Conservation (phyloP, 30 jellyfish, hydroid and myxozoan genomes). For the Phacellophora camtschatica region DNA sequence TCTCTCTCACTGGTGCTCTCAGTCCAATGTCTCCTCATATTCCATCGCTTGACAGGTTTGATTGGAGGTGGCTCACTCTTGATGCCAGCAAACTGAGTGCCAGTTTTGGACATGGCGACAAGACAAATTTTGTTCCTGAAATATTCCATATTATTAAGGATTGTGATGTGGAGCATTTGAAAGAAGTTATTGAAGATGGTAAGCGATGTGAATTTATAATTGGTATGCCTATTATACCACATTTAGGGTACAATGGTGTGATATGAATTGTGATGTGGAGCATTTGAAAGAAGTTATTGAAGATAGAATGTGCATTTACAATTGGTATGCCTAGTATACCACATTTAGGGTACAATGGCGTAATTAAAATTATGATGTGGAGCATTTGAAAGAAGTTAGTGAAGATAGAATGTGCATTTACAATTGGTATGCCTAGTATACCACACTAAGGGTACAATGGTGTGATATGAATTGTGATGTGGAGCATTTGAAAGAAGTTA, state of each 20-base stretch:
- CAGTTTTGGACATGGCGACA: constrained; percentile 93
- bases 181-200: constrained; percentile 58
- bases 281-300: constrained; percentile 55
- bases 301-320: too few relatives aligned
- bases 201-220: too few relatives aligned
- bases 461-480: constrained; percentile 69
- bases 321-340: too few relatives aligned
- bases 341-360: too few relatives aligned
- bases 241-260: too few relatives aligned
- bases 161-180: constrained; percentile 65
- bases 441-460: too few relatives aligned
- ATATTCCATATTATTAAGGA: constrained; percentile 74
- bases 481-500: constrained; percentile 56
- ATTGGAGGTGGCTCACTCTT: constrained; percentile 91
- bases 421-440: too few relatives aligned
- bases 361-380: constrained; percentile 71
- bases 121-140: constrained; percentile 77
- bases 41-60: constrained; percentile 81
- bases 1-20: constrained; percentile 71
- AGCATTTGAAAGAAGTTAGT: constrained; percentile 49
- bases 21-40: constrained; percentile 82
- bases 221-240: too few relatives aligned
- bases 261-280: constrained; percentile 68
- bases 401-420: too few relatives aligned
- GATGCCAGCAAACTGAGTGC: constrained; percentile 84